A percentile compares a stretch with the other conserved stretches of the same genome.
These are phyloP conservation scores for Drosophila bipectinata DNA, from an alignment of 1,140 invertebrate genomes.

Conservation along the genomic window DNA sequence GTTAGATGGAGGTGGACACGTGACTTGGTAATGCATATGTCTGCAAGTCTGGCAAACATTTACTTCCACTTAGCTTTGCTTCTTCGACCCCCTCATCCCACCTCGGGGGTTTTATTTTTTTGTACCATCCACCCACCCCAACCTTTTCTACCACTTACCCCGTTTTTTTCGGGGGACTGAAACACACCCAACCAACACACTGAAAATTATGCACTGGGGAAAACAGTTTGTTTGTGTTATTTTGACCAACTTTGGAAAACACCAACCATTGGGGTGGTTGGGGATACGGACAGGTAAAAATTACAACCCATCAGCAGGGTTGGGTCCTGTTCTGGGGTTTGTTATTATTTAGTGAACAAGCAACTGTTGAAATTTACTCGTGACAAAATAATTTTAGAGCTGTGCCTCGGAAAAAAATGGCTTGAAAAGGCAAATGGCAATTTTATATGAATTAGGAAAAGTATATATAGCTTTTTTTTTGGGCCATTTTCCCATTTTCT, in stretches of 20 bases:
- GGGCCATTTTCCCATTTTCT: not conserved
- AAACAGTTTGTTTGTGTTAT: conserved; percentile 25
- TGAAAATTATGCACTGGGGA: conserved; percentile 52
- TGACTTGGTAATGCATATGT: conserved; percentile 55
- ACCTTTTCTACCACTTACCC: conserved; percentile 5
- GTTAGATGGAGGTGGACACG: conserved; percentile 51
- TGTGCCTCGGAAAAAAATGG: conserved; percentile 19
- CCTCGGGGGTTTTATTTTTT: not conserved
- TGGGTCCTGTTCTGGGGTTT: conserved; percentile 1
- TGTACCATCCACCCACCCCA: not conserved
- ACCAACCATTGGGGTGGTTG: conserved; percentile 14
- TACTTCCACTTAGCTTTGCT: conserved; percentile 35
- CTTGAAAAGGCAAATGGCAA: conserved; percentile 6
- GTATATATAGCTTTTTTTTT: not conserved
- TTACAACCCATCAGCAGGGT: not conserved
- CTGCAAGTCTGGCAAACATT: conserved; percentile 44
- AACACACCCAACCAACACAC: conserved; percentile 22
- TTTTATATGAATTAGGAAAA: conserved; percentile 44
- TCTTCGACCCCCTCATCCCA: conserved; percentile 13
- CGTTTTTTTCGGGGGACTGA: conserved; percentile 11
- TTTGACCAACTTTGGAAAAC: conserved; percentile 22
- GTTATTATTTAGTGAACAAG: conserved; percentile 38
- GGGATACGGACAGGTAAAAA: conserved; percentile 24
- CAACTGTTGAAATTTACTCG: conserved; percentile 43
- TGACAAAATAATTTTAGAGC: conserved; percentile 36